A percentile compares a stretch with the other conserved stretches of the same genome.
These are phyloP conservation scores for Pemphredon lugubris DNA, from an alignment of 2,888 invertebrate genomes.

Conservation along the genomic window DNA sequence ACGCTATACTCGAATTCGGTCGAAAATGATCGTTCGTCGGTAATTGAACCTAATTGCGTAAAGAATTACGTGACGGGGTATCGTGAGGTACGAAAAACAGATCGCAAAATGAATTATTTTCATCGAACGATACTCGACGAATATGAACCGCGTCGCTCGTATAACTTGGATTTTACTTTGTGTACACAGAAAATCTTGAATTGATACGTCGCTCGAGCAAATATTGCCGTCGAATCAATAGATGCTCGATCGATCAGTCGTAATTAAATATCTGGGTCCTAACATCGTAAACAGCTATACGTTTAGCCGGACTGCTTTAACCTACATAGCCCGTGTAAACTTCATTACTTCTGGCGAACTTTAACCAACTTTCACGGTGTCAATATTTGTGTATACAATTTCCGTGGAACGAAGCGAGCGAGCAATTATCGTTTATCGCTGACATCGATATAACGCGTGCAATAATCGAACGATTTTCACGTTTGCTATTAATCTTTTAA, in stretches of 20 bases:
- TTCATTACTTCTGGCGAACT: constrained; percentile 31
- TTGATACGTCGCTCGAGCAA: not conserved
- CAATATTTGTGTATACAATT: constrained; percentile 34
- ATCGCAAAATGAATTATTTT: too few species aligned
- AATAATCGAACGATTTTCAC: too few species aligned
- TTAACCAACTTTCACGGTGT: constrained; percentile 31
- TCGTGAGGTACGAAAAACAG: too few species aligned
- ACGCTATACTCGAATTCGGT: too few species aligned
- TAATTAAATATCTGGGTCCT: constrained; percentile 28
- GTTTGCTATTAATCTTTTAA: not conserved
- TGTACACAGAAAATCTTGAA: too few species aligned
- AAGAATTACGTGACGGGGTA: too few species aligned
- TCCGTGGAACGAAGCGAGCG: not conserved
- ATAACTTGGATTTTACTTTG: too few species aligned
- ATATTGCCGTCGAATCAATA: constrained; percentile 8
- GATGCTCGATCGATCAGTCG: constrained; percentile 15
- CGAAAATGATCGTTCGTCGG: too few species aligned
- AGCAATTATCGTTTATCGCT: not conserved
- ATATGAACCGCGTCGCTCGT: too few species aligned
- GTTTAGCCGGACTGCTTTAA: constrained; percentile 19
- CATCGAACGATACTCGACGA: too few species aligned
- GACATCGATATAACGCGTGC: too few species aligned
- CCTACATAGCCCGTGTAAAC: constrained; percentile 11
- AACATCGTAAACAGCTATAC: constrained; percentile 10
- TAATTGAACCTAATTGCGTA: too few species aligned